Evolutionary conservation across 1,140 invertebrate genomes (phyloP), one percentile per base, ranked within the genome.

Genomic region (Bombus affinis): DNA sequence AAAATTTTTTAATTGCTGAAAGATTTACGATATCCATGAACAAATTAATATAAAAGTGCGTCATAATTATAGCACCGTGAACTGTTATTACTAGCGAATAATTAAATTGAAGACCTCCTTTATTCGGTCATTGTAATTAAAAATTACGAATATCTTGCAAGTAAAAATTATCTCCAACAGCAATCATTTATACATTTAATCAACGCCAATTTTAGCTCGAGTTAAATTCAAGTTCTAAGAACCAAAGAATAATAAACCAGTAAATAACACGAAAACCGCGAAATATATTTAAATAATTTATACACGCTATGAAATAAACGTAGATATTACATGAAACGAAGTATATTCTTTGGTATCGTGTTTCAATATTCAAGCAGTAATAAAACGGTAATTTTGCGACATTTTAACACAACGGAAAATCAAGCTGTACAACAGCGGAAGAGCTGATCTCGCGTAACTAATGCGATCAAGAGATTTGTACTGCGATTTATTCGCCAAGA

Each of bases 311-410:
- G 8, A 72, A n/a, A 15, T 72, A n/a, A 72, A 42, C 15, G 2
- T 3, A 72, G 25, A 5, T 8, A 53, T 22, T 8, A 8, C 18
- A 22, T 0, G 47, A 53, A 53, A 53, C 47, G 5, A 53, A 22
- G 47, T 22, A 53, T 22, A 22, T 53, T 22, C 47, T 8, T 53
- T 53, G 47, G 6, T 53, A 53, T 53, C 6, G 8, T 5, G 25
- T 72, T 72, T 72, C 71, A 18, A 59, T 35, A 13, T 53, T 35
- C 4, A 72, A 28, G 22, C n/a, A 22, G 18, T 53, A 8, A 82
- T 80, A 71, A 86, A 73, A 10, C 32, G 28, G 72, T 76, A 73
- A 74, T 76, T 88, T 91, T 85, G 87, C 80, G 37, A 62, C 25
- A 59, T 66, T 65, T 66, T 53, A 66, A 65, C 59, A 32, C 12